These are phyloP conservation scores for Nothocercus nigrocapillus DNA, from an alignment of 2,113 vertebrate species.

Conservation along the genomic window DNA sequence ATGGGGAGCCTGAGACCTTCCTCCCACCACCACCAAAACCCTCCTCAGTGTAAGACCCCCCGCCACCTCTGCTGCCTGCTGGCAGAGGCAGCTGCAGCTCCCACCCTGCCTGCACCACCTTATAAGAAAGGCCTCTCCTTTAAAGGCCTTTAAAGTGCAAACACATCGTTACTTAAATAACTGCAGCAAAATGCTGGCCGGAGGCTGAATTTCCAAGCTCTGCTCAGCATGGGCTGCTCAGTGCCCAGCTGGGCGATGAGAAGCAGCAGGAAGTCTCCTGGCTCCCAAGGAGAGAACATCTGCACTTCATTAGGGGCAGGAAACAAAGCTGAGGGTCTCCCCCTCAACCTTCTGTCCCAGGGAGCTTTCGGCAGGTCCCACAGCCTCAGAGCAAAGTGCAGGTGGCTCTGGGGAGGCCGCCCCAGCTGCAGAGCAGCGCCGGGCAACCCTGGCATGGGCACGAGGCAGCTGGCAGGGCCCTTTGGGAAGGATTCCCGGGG, in stretches of 20 bases:
- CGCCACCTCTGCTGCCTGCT: background rate
- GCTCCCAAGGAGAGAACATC: background rate
- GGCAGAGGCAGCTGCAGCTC: background rate
- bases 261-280: slow-evolving; percentile 10
- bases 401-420: background rate
- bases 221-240: slow-evolving; percentile 4
- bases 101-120: background rate
- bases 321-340: background rate
- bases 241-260: background rate
- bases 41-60: background rate
- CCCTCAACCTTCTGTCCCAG: background rate
- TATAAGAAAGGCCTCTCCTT: background rate
- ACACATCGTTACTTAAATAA: slow-evolving; percentile 33
- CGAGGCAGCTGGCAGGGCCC: background rate
- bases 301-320: slow-evolving; percentile 27
- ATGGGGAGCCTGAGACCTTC: background rate
- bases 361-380: background rate
- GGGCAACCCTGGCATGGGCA: background rate
- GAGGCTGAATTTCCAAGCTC: slow-evolving; percentile 16
- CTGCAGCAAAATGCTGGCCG: background rate
- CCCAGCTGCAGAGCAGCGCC: background rate
- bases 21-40: background rate
- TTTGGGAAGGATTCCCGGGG: background rate
- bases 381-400: background rate
- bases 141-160: slow-evolving; percentile 46